Base-by-base conservation (phyloP, 2,888 invertebrate genomes). In the Parnassius apollo region DNA sequence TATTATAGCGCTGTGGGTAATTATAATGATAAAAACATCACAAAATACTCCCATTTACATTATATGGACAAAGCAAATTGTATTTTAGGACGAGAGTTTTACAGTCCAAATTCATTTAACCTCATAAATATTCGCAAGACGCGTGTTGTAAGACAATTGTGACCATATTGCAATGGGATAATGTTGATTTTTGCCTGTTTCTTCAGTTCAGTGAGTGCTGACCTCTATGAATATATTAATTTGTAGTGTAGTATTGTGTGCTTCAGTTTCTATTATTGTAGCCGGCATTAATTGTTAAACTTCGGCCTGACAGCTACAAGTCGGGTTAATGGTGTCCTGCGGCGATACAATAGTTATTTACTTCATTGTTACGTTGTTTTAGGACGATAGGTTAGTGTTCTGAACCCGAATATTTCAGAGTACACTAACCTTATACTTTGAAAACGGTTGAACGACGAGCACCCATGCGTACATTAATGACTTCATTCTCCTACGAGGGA, bases 201-300 rank as follows among this genome's bases (percentile, higher is more conserved):
- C 18, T 9, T 2, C 0, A n/a, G 51, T 12, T 42, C 69, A 71
- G 77, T 72, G 81, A 71, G 77, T 83, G 71, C 77, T 83, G 85
- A 87, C 83, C 87, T 86, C 78, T 76, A 77, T 83, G 86, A 86
- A 88, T 88, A 86, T 83, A 89, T 89, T 89, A 88, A 88, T 90
- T 88, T 89, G 88, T 86, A 84, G 80, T 80, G 75, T 77, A 66
- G 78, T 68, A 82, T 88, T 89, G 82, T 89, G 82, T 88, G 75
- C 77, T 76, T 78, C 83, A 88, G 86, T 88, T 88, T 88, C 86
- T 85, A 88, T 90, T 87, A 90, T 87, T 85, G 81, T 74, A 72
- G 72, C 76, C 72, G 70, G 77, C 78, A 80, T 85, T 88, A 86
- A 89, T 89, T 88, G 88, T 89, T 82, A 81, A 85, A 88, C 84